Base-by-base conservation (phyloP, 2,888 invertebrate species). In the Ennomos quercinarius region DNA sequence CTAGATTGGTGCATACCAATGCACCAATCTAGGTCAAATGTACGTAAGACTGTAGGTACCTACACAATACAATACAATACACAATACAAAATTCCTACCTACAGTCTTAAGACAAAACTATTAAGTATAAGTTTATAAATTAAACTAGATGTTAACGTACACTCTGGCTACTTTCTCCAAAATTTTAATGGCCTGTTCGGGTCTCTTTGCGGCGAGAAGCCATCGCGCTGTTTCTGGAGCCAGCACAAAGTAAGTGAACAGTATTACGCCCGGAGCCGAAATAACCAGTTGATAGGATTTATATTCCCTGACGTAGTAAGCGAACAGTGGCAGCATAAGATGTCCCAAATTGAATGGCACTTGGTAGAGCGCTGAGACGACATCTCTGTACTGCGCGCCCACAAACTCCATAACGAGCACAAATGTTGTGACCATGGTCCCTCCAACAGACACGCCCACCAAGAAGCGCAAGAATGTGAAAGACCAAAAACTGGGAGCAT, bases 161-260 rank as follows among this genome's bases (percentile, higher is more conserved):
- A 80, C 72, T 75, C 89, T 93, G 4, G 96, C 96, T 1, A 95
- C 95, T 61, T 93, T 94, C 76, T 95, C 94, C 59, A 97, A 81
- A 9, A 96, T 87, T 50, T 79, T 76, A 1, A 95, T 89, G 0
- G 96, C 95, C 54, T 94, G 88, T 10, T 95, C 95, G 42, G 94
- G 92, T 63, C 93, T 93, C 1, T 96, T 96, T 2, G 95, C 93
- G 10, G 96, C 95, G 58, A 96, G 89, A 13, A 97, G 89, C 97
- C 97, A 97, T 62, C 97, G 93, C 0, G 97, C 96, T 1, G 96
- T 96, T 84, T 97, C 97, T 0, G 96, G 96, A 10, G 97, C 80
- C 34, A 96, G 76, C 90, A 95, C 94, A 73, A 95, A 94, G 70
- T 95, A 96, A 0, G 93, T 84, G 12, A 96, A 84, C 55, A 96